Evolutionary conservation across 2,113 vertebrate species (phyloP).

Genomic region (Ginglymostoma cirratum): DNA sequence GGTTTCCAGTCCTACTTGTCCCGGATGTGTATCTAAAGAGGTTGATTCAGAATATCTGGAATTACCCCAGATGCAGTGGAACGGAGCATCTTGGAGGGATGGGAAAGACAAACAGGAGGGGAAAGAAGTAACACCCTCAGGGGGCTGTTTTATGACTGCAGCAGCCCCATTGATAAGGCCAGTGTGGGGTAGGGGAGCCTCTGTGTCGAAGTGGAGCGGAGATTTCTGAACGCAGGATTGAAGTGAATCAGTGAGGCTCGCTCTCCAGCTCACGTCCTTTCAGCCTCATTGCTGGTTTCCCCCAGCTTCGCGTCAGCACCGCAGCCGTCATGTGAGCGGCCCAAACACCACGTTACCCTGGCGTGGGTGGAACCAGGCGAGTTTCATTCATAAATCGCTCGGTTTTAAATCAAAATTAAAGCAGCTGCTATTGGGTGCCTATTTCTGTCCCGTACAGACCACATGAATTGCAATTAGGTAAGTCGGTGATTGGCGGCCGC

Average conservation of each 20-base stretch:
- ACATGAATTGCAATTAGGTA: slow-evolving; percentile 52
- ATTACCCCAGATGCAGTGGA: no score
- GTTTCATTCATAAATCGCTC: slow-evolving; percentile 71
- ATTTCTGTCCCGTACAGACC: slow-evolving; percentile 49
- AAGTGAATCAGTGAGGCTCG: not conserved
- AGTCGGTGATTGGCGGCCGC: slow-evolving; percentile 43
- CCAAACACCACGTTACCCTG: slow-evolving; percentile 31
- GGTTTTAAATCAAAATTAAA: slow-evolving; percentile 56
- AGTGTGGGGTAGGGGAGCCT: not conserved
- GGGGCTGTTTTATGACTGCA: not conserved
- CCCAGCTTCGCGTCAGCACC: not conserved
- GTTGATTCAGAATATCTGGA: no score
- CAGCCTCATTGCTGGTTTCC: not conserved
- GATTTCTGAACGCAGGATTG: not conserved
- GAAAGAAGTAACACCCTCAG: not conserved
- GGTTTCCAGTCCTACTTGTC: no score
- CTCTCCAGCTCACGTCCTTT: not conserved
- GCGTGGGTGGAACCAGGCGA: slow-evolving; percentile 57
- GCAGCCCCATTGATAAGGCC: not conserved
- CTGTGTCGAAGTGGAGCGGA: not conserved
- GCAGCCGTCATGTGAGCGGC: not conserved
- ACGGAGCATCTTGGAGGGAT: no score
- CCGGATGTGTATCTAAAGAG: no score
- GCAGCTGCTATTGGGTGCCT: slow-evolving; percentile 45
- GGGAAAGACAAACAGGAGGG: no score